Base-by-base conservation (phyloP, 2,113 vertebrate genomes). In the Hypomesus transpacificus region DNA sequence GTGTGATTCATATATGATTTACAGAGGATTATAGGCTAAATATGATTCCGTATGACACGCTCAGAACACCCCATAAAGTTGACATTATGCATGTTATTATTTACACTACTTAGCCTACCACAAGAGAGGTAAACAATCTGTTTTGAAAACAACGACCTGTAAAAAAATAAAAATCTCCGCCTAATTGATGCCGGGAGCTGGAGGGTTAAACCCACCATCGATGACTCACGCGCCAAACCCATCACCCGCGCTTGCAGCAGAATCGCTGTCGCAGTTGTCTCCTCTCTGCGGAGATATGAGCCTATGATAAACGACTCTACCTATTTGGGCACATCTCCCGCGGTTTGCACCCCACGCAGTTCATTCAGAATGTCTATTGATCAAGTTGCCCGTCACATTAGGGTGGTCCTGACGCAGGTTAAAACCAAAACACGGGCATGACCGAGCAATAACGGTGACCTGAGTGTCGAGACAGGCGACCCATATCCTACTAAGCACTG, bases 221-320 rank as follows among this genome's bases (percentile, higher is more conserved):
- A 91, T 93, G 92, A 93, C 89, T 93, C 92, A 92, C 85, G 78
- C 80, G 73, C 66, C 88, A 84, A 87, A 85, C 78, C 84, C 66
- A 77, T 82, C 80, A 64, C 58, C 52, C 67, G 21, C 65, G 68
- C 53, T 26, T 58, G 39, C 31, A 39, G 18, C 64, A 76, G 77
- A 85, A 81, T 64, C 83, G 78, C 84, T 87, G 84, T 87, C 85
- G 88, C 87, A 88, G 81, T 87, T 86, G 67, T 73, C 22, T 72
- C 60, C 31, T 28, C 70, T 56, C 71, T 22, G 57, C 75, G 81
- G 81, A 75, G 77, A 78, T 46, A 46, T 46, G 39, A 46, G 39
- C 4, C 39, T 46, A 13, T 46, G 39, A 56, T 56, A 56, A 56
- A 56, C 16, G 17, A 34, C 61, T 14, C 17, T 63, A 13, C 34